Evolutionary conservation across 64 coral and sea anemone genomes (phyloP).

Genomic region (Hydrozoanthus tunicans): DNA sequence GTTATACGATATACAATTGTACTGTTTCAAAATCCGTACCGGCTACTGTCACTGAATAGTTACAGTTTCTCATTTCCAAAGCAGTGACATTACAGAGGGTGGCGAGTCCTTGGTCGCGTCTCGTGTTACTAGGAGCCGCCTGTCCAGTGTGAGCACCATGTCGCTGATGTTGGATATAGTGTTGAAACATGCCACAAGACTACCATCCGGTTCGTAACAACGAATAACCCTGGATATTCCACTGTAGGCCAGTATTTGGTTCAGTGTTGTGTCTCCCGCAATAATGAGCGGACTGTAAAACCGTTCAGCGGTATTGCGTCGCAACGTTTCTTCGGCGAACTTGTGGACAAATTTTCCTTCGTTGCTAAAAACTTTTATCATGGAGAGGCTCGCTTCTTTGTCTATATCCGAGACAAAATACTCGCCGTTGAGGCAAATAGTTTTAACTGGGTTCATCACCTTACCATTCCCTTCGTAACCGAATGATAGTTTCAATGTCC

Average conservation of each 20-base stretch:
- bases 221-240: conserved; percentile 64
- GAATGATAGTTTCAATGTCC: conserved; percentile 61
- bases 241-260: conserved; percentile 66
- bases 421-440: conserved; percentile 62
- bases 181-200: conserved; percentile 59
- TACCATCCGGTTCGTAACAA: conserved; percentile 72
- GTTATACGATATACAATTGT: too few species aligned
- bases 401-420: conserved; percentile 85
- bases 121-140: conserved; percentile 68
- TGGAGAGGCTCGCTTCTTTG: conserved; percentile 72
- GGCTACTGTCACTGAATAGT: too few species aligned
- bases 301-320: conserved; percentile 57
- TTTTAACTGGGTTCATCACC: conserved; percentile 63
- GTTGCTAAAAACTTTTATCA: conserved; percentile 81
- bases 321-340: conserved; percentile 81
- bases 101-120: conserved; percentile 59
- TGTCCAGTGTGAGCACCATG: conserved; percentile 67
- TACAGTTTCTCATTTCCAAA: conserved; percentile 1
- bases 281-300: conserved; percentile 76
- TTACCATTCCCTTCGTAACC: conserved; percentile 68
- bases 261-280: conserved; percentile 28
- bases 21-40: too few species aligned
- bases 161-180: conserved; percentile 67
- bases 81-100: conserved; percentile 64
- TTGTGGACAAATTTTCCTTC: conserved; percentile 64